These are phyloP conservation scores for Deilephila porcellus DNA, from an alignment of 2,888 invertebrate species.

Conservation along the genomic window DNA sequence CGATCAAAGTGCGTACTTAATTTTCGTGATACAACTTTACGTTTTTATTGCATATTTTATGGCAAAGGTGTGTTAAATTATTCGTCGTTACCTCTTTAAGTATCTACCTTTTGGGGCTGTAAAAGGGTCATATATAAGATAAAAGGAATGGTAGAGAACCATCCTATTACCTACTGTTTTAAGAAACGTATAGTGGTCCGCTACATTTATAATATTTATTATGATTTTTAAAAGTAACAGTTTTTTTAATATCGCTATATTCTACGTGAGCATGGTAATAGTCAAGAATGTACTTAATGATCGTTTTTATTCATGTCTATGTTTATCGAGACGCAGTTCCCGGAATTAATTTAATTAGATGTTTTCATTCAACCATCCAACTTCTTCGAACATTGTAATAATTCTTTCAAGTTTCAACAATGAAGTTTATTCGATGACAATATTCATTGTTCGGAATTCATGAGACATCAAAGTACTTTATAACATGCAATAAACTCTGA, in stretches of 20 bases:
- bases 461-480: background rate
- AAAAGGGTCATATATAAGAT: background rate
- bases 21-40: background rate
- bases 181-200: too few relatives aligned
- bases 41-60: slow-evolving; percentile 3
- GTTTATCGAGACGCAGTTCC: too few relatives aligned
- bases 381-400: background rate
- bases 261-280: too few relatives aligned
- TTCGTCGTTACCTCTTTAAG: background rate
- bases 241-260: too few relatives aligned
- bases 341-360: too few relatives aligned
- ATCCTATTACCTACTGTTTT: background rate
- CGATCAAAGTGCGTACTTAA: background rate
- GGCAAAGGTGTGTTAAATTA: background rate
- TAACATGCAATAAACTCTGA: slow-evolving; percentile 2
- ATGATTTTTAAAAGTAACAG: too few relatives aligned
- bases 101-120: background rate
- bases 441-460: slow-evolving; percentile 6
- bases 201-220: too few relatives aligned
- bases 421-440: background rate
- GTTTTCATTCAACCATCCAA: too few relatives aligned
- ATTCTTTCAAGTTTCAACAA: background rate
- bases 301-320: too few relatives aligned
- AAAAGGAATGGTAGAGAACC: background rate
- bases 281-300: too few relatives aligned